phyloP scores from a whole-genome alignment of 2,888 invertebrate genomes.

The Cordilura impudica region DNA sequence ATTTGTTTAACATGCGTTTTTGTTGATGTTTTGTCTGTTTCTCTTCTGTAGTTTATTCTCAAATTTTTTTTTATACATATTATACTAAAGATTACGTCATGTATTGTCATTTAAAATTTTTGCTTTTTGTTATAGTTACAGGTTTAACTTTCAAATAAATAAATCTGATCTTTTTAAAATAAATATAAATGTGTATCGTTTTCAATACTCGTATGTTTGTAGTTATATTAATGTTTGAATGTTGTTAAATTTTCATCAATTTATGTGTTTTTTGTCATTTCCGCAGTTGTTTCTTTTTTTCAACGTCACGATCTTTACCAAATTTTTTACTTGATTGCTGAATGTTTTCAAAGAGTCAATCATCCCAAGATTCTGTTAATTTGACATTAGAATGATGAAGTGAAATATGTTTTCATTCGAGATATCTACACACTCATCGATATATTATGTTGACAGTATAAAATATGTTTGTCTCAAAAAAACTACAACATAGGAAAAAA shows the following conservation, averaged over 20 bases:
- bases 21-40: slow-evolving; percentile 1
- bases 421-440: no score
- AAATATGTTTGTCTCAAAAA: no score
- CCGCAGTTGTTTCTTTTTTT: slow-evolving; percentile 8
- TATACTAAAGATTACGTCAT: slow-evolving; percentile 49
- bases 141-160: not conserved
- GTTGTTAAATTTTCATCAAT: slow-evolving; percentile 20
- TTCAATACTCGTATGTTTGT: not conserved
- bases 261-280: slow-evolving; percentile 23
- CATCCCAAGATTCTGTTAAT: slow-evolving; percentile 18
- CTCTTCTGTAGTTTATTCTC: not conserved
- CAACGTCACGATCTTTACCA: slow-evolving; percentile 4
- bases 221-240: no score
- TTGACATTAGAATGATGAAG: not conserved
- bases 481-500: no score
- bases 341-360: slow-evolving; percentile 14
- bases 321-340: slow-evolving; percentile 7
- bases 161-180: not conserved
- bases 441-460: no score
- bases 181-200: not conserved
- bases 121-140: not conserved
- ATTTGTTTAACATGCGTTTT: not conserved
- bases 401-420: no score
- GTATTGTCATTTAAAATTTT: slow-evolving; percentile 23
- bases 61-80: not conserved